These are phyloP conservation scores for Heteromurus nitidus DNA, from an alignment of 2,888 invertebrate species.

Conservation along the genomic window DNA sequence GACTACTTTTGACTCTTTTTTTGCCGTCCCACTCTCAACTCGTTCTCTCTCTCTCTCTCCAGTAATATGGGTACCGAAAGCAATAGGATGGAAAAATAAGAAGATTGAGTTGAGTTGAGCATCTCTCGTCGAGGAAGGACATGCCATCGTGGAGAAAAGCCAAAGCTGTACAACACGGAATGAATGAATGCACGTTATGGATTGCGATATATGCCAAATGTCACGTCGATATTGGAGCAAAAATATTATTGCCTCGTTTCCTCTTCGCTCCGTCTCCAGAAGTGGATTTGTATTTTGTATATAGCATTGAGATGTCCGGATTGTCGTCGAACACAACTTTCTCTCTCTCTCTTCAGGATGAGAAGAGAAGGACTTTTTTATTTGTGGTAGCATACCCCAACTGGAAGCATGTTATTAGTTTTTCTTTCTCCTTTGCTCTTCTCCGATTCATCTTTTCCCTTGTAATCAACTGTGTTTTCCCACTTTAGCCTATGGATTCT, in stretches of 20 bases:
- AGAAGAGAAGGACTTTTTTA: neutral
- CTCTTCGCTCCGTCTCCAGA: conserved; percentile 7
- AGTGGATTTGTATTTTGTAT: neutral
- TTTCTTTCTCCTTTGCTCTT: conserved; percentile 6
- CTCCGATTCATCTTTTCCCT: neutral
- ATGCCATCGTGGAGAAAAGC: neutral
- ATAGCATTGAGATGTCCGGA: conserved; percentile 18
- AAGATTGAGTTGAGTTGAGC: too few species aligned
- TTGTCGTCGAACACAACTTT: neutral
- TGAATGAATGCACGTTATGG: conserved; percentile 34
- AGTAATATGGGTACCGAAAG: neutral
- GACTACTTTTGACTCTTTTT: too few species aligned
- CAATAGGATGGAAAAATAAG: neutral
- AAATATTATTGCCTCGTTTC: conserved; percentile 45
- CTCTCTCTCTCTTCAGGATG: neutral
- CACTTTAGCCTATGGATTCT: too few species aligned
- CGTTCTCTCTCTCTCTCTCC: neutral
- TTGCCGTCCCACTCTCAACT: neutral
- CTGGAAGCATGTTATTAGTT: conserved; percentile 30
- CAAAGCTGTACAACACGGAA: too few species aligned
- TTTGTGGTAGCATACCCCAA: too few species aligned
- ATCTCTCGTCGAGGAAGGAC: too few species aligned
- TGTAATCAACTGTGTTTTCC: conserved; percentile 32
- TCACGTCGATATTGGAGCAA: conserved; percentile 47
- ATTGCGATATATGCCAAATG: conserved; percentile 41